Conservation (phyloP, 2,113 vertebrate genomes). For the Pelobates fuscus region DNA sequence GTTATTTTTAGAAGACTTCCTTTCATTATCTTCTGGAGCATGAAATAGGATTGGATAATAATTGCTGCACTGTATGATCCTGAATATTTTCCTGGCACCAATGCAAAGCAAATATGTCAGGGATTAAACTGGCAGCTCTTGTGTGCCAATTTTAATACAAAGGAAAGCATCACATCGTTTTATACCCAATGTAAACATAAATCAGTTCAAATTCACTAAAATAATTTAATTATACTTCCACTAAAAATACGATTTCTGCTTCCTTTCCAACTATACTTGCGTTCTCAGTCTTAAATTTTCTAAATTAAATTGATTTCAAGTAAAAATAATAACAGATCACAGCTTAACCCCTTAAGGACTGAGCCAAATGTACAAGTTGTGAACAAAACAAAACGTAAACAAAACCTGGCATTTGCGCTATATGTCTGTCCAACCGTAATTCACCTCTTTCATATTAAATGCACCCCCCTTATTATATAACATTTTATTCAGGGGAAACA, state of each 20-base stretch:
- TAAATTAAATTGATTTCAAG: no score
- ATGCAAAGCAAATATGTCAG: slow-evolving; percentile 14
- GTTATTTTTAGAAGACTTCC: slow-evolving; percentile 33
- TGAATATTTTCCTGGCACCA: slow-evolving; percentile 1
- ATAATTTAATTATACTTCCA: not conserved
- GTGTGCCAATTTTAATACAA: not conserved
- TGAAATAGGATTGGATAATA: slow-evolving; percentile 30
- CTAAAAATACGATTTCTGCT: not conserved
- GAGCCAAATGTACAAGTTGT: no score
- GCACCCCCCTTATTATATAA: no score
- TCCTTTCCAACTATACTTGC: no score
- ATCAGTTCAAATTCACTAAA: not conserved
- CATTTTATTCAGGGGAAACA: no score
- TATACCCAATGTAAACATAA: not conserved
- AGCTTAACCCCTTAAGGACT: no score
- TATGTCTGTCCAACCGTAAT: no score
- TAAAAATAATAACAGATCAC: no score
- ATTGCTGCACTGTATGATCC: slow-evolving; percentile 11
- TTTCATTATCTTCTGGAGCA: slow-evolving; percentile 29
- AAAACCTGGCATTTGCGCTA: no score
- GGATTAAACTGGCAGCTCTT: not conserved
- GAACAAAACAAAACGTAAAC: no score
- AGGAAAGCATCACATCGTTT: not conserved
- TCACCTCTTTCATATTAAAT: no score
- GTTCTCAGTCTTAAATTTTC: no score